These are phyloP conservation scores for Actinostola sp. DNA, from an alignment of 92 coral and sea anemone species.

Conservation along the genomic window DNA sequence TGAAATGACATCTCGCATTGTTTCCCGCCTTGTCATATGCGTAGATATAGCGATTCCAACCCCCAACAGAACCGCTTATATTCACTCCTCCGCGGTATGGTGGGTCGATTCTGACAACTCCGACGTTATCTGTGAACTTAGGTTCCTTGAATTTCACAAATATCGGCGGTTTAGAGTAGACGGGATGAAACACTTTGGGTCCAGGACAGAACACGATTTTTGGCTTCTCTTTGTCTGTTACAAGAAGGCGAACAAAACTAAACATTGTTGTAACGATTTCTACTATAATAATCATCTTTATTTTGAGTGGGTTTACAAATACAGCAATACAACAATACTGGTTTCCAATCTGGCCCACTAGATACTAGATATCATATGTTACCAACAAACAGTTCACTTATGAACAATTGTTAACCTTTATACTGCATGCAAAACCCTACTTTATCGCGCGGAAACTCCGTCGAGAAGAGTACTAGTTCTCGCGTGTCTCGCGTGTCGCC, in stretches of 20 bases:
- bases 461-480: too few species aligned
- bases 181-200: slow-evolving; percentile 12
- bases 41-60: neutral
- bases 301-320: too few species aligned
- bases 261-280: too few species aligned
- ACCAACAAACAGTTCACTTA: too few species aligned
- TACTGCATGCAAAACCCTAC: too few species aligned
- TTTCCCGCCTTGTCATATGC: slow-evolving; percentile 15
- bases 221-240: slow-evolving; percentile 22
- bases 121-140: slow-evolving; percentile 22
- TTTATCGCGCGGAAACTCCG: too few species aligned
- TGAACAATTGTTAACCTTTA: too few species aligned
- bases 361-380: too few species aligned
- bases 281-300: too few species aligned
- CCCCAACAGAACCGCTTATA: neutral
- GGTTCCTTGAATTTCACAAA: slow-evolving; percentile 14
- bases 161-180: neutral
- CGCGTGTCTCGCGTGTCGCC: too few species aligned
- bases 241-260: neutral
- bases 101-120: neutral
- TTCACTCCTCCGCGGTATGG: slow-evolving; percentile 1
- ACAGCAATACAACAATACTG: too few species aligned
- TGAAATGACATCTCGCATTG: slow-evolving; percentile 8
- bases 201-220: slow-evolving; percentile 24
- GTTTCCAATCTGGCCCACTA: too few species aligned